Evolutionary conservation across 2,113 vertebrate species (phyloP).

Genomic region (Chaetodon trifascialis): DNA sequence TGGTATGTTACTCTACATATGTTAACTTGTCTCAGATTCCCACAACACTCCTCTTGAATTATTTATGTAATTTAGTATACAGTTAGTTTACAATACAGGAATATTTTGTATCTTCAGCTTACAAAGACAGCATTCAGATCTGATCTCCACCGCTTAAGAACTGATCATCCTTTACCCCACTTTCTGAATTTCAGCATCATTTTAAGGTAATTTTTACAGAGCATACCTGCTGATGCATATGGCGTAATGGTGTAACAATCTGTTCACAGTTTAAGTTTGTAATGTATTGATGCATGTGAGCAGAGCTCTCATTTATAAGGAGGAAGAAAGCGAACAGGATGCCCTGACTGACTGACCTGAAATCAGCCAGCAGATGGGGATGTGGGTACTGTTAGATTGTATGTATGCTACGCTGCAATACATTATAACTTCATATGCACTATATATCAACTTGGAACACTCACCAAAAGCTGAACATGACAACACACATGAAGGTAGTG

Average conservation of each 20-base stretch:
- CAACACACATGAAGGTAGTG: too few species aligned
- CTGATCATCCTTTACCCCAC: background rate
- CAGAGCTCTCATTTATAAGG: background rate
- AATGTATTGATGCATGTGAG: background rate
- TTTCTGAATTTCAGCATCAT: background rate
- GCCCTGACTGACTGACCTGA: background rate
- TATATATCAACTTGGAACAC: background rate
- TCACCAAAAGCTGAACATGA: too few species aligned
- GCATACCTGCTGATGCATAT: background rate
- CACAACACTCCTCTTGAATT: background rate
- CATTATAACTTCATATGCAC: background rate
- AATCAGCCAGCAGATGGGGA: constrained; percentile 52
- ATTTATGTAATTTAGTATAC: background rate
- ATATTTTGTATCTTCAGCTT: too few species aligned
- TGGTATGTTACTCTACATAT: background rate
- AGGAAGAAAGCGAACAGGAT: background rate
- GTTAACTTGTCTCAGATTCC: background rate
- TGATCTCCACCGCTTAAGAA: background rate
- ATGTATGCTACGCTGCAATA: background rate
- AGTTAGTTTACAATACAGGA: too few species aligned
- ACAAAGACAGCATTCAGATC: background rate
- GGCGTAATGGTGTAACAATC: background rate
- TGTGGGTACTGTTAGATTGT: background rate
- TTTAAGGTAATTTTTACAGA: background rate
- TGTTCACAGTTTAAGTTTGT: background rate